Evolutionary conservation across 2,797 vertebrate genomes (phyloP).

Genomic region (Lerista edwardsae): DNA sequence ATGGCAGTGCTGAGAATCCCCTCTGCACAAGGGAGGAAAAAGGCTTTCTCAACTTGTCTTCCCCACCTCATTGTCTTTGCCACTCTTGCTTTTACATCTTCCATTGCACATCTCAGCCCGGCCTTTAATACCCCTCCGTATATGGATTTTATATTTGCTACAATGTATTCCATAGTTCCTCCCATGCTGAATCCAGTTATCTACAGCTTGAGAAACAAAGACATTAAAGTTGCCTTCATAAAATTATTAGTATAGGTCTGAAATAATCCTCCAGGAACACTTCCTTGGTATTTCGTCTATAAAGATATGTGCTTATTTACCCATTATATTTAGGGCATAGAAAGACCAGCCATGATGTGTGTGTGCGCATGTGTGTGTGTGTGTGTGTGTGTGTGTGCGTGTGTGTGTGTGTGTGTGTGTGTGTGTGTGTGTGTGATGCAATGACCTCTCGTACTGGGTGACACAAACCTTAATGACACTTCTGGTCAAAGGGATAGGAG

Average conservation of each 20-base stretch:
- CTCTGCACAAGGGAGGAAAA: neutral
- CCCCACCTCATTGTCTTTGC: slow-evolving; percentile 26
- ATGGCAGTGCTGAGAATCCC: slow-evolving; percentile 1
- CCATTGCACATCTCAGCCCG: neutral
- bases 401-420: too few species aligned
- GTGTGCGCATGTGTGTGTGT: too few species aligned
- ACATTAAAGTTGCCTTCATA: neutral
- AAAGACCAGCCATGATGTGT: too few species aligned
- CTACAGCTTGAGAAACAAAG: slow-evolving; percentile 25
- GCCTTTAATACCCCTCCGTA: neutral
- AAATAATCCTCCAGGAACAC: too few species aligned
- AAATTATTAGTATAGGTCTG: neutral
- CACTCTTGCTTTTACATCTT: neutral
- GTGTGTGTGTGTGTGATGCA: too few species aligned
- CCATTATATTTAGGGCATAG: too few species aligned
- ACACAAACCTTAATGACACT: too few species aligned
- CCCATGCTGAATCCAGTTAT: slow-evolving; percentile 21
- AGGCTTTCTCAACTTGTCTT: slow-evolving; percentile 16
- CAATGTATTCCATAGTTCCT: neutral
- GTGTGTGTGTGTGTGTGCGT: too few species aligned
- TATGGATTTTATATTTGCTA: neutral
- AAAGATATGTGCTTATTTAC: too few species aligned
- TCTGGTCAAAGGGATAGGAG: too few species aligned
- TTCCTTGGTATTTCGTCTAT: too few species aligned
- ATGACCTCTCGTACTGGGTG: too few species aligned